Percentiles rank a stretch among this genome's conserved stretches.
phyloP scores from a whole-genome alignment of 2,888 invertebrate species.

The Eupithecia subfuscata region DNA sequence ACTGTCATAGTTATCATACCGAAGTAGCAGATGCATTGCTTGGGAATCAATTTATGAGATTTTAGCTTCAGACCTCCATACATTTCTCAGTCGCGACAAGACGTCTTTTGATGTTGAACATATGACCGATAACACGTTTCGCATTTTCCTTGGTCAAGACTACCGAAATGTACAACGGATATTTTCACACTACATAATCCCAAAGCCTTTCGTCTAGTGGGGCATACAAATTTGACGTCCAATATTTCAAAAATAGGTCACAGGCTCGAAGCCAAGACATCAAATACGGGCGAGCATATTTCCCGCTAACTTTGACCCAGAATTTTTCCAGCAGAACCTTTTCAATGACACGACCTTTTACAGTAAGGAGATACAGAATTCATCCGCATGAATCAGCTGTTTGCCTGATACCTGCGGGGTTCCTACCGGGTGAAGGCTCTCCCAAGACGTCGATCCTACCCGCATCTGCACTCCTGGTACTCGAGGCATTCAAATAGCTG shows the following conservation, averaged over 20 bases:
- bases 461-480: slow-evolving; percentile 51
- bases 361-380: slow-evolving; percentile 17
- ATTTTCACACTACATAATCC: not conserved
- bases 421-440: slow-evolving; percentile 46
- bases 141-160: not conserved
- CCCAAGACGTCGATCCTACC: slow-evolving; percentile 57
- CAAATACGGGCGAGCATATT: not conserved
- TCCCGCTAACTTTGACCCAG: slow-evolving; percentile 18
- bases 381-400: slow-evolving; percentile 31
- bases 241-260: slow-evolving; percentile 7
- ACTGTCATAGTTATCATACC: not conserved
- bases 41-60: not conserved
- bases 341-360: slow-evolving; percentile 20
- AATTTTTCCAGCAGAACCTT: slow-evolving; percentile 17
- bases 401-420: slow-evolving; percentile 16
- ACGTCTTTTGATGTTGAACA: not conserved
- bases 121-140: not conserved
- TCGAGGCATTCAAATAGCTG: slow-evolving; percentile 64
- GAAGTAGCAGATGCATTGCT: not conserved
- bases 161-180: not conserved
- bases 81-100: not conserved
- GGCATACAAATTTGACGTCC: not conserved
- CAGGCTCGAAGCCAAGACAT: not conserved
- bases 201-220: not conserved
- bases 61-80: not conserved